Conservation (phyloP, 1,140 invertebrate genomes). For the Drosophila tristis region DNA sequence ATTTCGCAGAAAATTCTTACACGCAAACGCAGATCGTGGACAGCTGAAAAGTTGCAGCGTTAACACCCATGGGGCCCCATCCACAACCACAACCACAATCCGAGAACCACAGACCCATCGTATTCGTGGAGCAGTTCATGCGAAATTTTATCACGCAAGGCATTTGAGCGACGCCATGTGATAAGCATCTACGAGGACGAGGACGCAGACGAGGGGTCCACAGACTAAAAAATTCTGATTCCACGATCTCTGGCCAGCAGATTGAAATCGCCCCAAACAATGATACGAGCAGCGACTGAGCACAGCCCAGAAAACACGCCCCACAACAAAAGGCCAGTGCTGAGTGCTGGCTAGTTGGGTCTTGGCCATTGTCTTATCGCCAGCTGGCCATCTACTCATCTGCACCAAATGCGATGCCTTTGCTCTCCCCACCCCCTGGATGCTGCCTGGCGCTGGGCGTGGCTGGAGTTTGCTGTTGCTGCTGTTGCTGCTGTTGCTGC, state of each 20-base stretch:
- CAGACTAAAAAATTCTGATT: constrained; percentile 25
- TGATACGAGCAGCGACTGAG: constrained; percentile 42
- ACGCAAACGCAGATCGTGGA: constrained; percentile 58
- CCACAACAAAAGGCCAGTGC: constrained; percentile 40
- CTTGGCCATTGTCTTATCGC: constrained; percentile 57
- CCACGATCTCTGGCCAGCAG: constrained; percentile 45
- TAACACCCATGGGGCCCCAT: constrained; percentile 60
- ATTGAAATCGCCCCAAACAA: constrained; percentile 48
- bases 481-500: no score
- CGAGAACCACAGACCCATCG: constrained; percentile 14
- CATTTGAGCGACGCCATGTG: constrained; percentile 55
- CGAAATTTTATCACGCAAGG: constrained; percentile 78
- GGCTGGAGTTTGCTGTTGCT: background rate
- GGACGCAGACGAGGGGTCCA: background rate
- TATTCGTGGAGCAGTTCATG: constrained; percentile 54
- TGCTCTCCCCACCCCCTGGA: background rate
- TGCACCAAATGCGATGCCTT: background rate
- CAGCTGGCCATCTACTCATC: constrained; percentile 51
- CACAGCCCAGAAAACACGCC: constrained; percentile 46
- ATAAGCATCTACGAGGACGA: constrained; percentile 60
- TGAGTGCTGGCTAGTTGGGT: background rate
- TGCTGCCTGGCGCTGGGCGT: constrained; percentile 63
- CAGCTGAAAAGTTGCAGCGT: constrained; percentile 78
- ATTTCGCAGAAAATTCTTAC: constrained; percentile 79
- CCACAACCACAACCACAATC: constrained; percentile 6